Base-by-base conservation (phyloP, 2,113 vertebrate species). In the Argyrosomus japonicus region DNA sequence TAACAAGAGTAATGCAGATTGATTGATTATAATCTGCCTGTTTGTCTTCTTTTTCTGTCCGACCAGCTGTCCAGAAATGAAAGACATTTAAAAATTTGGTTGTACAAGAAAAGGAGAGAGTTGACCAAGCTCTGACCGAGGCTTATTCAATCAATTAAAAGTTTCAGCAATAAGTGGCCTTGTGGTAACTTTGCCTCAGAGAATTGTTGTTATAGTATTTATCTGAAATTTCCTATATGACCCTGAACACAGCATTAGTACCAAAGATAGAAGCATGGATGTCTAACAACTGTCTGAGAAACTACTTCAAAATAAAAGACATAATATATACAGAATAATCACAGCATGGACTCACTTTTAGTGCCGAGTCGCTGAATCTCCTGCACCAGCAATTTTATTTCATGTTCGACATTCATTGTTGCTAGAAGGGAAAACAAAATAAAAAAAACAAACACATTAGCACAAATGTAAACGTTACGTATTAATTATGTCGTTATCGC, bases 351-450 rank as follows among this genome's bases (percentile, higher is more conserved):
- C 97, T 97, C 94, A 99, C 98, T 97, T 96, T 89, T 97, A 79
- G 92, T 96, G 85, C 98, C 98, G 81, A 99, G 92, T 1, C 98
- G 96, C 15, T 94, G 95, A 82, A 99, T 99, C 93, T 99, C 97
- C 91, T 97, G 90, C 88, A 96, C 94, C 79, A 99, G 92, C 87
- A 98, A 89, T 5, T 12, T 82, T n/a, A 99, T 84, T 93, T 99
- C 98, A 79, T 98, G 96, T 13, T 95, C 87, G 87, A 98, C 95
- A 19, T 99, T 95, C 98, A 99, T 99, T 82, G 91, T 95, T 87
- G 48, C 94, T 94, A 79, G 48, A 79, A 56, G 17, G 8, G 2
- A 36, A 70, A 64, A 73, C 4, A 76, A 80, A 68, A 75, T 36
- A 1, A 32, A 43, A 51, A 36, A 70, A 64, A 73, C 6, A 25